Evolutionary conservation across 2,113 vertebrate species (phyloP).

Genomic region (Pygoscelis antarcticus): DNA sequence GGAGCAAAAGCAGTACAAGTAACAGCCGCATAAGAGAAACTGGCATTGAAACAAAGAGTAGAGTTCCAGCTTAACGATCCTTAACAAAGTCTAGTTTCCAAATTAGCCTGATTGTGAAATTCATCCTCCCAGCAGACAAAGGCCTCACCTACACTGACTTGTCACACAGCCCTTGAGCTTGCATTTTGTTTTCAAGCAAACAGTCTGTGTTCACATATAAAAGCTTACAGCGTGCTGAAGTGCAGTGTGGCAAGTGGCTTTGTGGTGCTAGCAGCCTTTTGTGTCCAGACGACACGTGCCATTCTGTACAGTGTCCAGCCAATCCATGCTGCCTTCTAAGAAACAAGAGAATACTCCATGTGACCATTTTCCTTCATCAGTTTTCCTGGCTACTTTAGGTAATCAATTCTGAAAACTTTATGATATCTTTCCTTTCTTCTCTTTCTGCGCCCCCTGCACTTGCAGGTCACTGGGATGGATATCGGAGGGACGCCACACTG

Average conservation of each 20-base stretch:
- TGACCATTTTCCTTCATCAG: background rate
- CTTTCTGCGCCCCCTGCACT: background rate
- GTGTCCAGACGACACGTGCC: rapidly evolving
- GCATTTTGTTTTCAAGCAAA: background rate
- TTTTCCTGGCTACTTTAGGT: background rate
- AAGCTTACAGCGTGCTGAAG: rapidly evolving
- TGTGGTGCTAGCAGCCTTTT: background rate
- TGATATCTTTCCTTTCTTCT: background rate
- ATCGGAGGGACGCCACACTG: background rate
- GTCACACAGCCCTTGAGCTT: background rate
- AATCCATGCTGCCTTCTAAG: background rate
- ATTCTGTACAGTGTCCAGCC: background rate
- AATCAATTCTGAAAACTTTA: background rate
- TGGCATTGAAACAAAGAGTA: background rate
- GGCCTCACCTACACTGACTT: background rate
- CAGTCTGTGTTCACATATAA: rapidly evolving
- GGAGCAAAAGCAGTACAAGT: background rate
- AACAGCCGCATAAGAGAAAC: background rate
- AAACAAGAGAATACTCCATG: background rate
- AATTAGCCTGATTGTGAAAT: background rate
- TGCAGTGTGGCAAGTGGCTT: rapidly evolving
- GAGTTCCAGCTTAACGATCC: background rate
- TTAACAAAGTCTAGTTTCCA: background rate
- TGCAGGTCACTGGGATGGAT: background rate
- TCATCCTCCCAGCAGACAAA: background rate